Base-by-base conservation (phyloP, 2,888 invertebrate genomes). In the Pristionchus exspectatus region DNA sequence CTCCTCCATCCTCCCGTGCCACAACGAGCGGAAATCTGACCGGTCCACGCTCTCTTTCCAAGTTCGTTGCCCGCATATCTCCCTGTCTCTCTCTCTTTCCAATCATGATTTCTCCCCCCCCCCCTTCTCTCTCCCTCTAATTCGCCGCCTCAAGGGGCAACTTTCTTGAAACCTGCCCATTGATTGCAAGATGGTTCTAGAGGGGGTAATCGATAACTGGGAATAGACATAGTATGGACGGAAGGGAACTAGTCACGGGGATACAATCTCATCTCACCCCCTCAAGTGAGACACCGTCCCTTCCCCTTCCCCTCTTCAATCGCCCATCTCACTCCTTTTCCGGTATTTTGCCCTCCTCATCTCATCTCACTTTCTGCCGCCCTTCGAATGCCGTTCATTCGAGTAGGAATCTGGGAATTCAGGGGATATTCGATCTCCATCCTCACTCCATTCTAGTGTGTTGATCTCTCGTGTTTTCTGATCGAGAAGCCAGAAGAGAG, bases 201-300 rank as follows among this genome's bases (percentile, higher is more conserved):
- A n/a, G 27, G 44, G 33, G 74, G 50, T 27, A 44, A 81, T 81
- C 81, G 81, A 81, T 81, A 81, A 54, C 81, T 81, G 50, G 27
- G 27, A 38, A 33, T 74, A 38, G 38, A 38, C 38, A 38, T 38
- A 38, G 59, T 59, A 21, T 24, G 18, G 44, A n/a, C 44, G 81
- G 81, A 81, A 81, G 81, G 77, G 81, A 81, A 81, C 81, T 81
- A 81, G 81, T 81, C 81, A 81, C 10, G 66, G 66, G n/a, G 74
- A 74, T 38, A 50, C 81, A 81, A 81, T 81, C 81, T 81, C 81
- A 81, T 81, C 74, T 33, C 33, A 30, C 74, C 21, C 74, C n/a
- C 50, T 81, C 81, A 81, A 81, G 81, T 81, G 81, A 81, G 81
- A 81, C 81, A 54, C 54, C 50, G 50, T 81, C n/a, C 33, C 72